Evolutionary conservation across 2,113 vertebrate genomes (phyloP).

Genomic region (Leptodactylus fuscus): DNA sequence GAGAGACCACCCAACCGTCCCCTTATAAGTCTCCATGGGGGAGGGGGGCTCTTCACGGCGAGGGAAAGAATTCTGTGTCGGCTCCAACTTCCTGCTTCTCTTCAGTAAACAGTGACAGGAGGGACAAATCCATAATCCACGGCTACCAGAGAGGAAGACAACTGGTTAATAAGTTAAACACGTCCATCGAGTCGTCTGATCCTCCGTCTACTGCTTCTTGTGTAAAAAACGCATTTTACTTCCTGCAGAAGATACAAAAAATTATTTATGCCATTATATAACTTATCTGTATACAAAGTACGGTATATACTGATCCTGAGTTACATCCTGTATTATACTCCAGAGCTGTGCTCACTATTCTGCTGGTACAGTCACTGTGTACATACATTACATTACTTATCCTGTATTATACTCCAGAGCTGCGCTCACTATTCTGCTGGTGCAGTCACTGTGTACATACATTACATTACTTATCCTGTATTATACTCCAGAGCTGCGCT

Average conservation of each 20-base stretch:
- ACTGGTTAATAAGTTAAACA: constrained; percentile 46
- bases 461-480: too few relatives aligned
- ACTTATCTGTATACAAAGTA: not conserved
- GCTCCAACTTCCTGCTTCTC: not conserved
- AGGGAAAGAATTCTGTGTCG: constrained; percentile 3
- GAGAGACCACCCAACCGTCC: constrained; percentile 42
- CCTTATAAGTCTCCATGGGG: not conserved
- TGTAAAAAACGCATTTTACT: constrained; percentile 99
- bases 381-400: too few relatives aligned
- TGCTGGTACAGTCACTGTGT: not conserved
- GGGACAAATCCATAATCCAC: not conserved
- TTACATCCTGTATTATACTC: not conserved
- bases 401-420: too few relatives aligned
- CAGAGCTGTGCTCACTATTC: not conserved
- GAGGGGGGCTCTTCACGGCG: not conserved
- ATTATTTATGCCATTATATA: not conserved
- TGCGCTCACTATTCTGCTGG: too few relatives aligned
- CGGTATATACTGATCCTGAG: not conserved
- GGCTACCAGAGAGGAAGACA: not conserved
- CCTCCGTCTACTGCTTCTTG: constrained; percentile 79
- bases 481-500: too few relatives aligned
- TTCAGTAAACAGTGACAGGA: constrained; percentile 15
- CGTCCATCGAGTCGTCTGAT: not conserved
- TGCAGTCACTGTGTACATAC: too few relatives aligned
- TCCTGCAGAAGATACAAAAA: constrained; percentile 74